Evolutionary conservation across 2,113 vertebrate genomes (phyloP).

Genomic region (Himantopus leucocephalus): DNA sequence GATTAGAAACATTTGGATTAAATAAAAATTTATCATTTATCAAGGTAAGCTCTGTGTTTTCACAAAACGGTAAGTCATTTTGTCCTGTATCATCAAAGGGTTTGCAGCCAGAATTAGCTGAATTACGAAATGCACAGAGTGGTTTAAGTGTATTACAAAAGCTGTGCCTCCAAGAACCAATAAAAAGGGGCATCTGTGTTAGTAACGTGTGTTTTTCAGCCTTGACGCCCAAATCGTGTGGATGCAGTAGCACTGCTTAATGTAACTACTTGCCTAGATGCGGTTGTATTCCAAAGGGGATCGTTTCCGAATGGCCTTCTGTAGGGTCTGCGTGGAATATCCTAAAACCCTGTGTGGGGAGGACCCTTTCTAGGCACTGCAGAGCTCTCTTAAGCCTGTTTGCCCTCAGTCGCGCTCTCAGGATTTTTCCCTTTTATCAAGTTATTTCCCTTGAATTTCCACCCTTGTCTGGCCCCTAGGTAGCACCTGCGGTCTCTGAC

Average conservation of each 20-base stretch:
- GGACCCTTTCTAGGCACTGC: background rate
- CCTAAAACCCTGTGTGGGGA: background rate
- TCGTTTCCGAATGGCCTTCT: background rate
- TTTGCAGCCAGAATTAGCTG: background rate
- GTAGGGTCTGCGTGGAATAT: background rate
- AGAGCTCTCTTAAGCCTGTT: background rate
- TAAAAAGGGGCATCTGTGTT: background rate
- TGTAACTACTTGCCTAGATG: background rate
- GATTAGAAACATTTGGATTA: background rate
- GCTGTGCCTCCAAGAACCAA: background rate
- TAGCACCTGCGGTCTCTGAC: background rate
- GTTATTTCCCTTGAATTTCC: background rate
- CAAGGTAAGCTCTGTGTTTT: background rate
- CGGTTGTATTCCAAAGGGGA: background rate
- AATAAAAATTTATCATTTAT: background rate
- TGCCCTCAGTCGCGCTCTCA: background rate
- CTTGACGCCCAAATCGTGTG: background rate
- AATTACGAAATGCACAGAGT: background rate
- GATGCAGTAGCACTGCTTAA: background rate
- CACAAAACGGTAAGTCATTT: background rate
- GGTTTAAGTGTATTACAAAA: background rate
- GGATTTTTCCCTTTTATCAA: background rate
- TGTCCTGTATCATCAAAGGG: background rate
- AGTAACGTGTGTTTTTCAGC: background rate
- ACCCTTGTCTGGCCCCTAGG: background rate